phyloP scores from a whole-genome alignment of 2,113 vertebrate genomes.

The Siphamia tubifer region DNA sequence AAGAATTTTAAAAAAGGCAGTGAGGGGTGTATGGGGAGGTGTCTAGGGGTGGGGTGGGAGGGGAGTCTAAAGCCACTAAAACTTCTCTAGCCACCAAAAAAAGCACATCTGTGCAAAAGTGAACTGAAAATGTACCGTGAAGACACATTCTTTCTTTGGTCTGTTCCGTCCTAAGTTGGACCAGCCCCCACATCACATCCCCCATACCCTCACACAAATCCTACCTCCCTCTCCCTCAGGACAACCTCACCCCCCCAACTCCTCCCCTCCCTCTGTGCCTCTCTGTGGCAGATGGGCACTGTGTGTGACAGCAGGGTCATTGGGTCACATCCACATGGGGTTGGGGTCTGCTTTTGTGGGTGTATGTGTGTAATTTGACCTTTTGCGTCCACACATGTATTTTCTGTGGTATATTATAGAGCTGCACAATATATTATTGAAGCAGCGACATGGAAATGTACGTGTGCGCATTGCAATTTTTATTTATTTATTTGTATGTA shows the following conservation, averaged over 20 bases:
- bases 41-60: too few relatives aligned
- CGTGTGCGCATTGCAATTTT: too few relatives aligned
- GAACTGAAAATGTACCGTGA: slow-evolving; percentile 63
- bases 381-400: slow-evolving; percentile 29
- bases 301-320: slow-evolving; percentile 80
- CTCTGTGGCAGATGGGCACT: slow-evolving; percentile 82
- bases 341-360: slow-evolving; percentile 44
- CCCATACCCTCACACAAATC: not conserved
- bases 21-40: too few relatives aligned
- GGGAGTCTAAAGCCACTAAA: slow-evolving; percentile 21
- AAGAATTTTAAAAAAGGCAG: too few relatives aligned
- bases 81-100: slow-evolving; percentile 15
- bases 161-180: slow-evolving; percentile 19
- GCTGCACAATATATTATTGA: too few relatives aligned
- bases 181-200: not conserved
- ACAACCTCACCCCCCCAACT: not conserved
- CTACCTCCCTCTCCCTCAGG: slow-evolving; percentile 3
- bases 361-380: slow-evolving; percentile 54
- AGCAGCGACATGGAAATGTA: too few relatives aligned
- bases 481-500: too few relatives aligned
- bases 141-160: slow-evolving; percentile 55
- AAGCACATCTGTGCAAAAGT: slow-evolving; percentile 63
- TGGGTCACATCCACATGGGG: slow-evolving; percentile 80
- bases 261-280: slow-evolving; percentile 56
- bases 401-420: slow-evolving; percentile 15